These are phyloP conservation scores for Adela reaumurella DNA, from an alignment of 2,888 invertebrate genomes.

Conservation along the genomic window DNA sequence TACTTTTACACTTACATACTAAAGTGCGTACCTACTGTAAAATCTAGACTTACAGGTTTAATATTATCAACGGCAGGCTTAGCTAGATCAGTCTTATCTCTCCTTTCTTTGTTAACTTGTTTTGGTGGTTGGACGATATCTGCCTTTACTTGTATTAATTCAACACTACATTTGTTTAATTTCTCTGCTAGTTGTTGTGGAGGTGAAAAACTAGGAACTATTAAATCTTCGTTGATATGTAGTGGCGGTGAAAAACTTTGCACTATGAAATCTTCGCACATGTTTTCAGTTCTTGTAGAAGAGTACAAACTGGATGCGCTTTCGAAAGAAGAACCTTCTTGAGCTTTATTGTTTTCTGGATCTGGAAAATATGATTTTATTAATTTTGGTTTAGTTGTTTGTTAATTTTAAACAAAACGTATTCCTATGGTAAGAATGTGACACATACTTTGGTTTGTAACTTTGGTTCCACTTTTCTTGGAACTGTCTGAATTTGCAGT, in stretches of 20 bases:
- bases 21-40: no score
- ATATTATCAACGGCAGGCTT: slow-evolving; percentile 31
- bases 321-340: slow-evolving; percentile 84
- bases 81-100: slow-evolving; percentile 46
- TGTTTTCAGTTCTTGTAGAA: slow-evolving; percentile 67
- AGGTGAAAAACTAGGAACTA: slow-evolving; percentile 43
- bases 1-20: no score
- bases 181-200: slow-evolving; percentile 43
- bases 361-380: slow-evolving; percentile 33
- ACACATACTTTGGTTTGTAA: slow-evolving; percentile 41
- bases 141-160: slow-evolving; percentile 41
- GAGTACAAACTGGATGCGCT: slow-evolving; percentile 81
- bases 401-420: no score
- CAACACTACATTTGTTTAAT: slow-evolving; percentile 28
- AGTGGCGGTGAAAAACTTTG: slow-evolving; percentile 59
- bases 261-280: slow-evolving; percentile 61
- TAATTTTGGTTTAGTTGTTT: no score
- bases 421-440: no score
- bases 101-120: slow-evolving; percentile 21
- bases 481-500: slow-evolving; percentile 80
- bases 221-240: slow-evolving; percentile 47
- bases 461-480: slow-evolving; percentile 55
- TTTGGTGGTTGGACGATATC: slow-evolving; percentile 33
- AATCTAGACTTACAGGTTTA: slow-evolving; percentile 25
- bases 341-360: slow-evolving; percentile 56